Percentiles rank a stretch among this genome's conserved stretches.
phyloP scores from a whole-genome alignment of 1,140 invertebrate genomes.

The Ostrea edulis region DNA sequence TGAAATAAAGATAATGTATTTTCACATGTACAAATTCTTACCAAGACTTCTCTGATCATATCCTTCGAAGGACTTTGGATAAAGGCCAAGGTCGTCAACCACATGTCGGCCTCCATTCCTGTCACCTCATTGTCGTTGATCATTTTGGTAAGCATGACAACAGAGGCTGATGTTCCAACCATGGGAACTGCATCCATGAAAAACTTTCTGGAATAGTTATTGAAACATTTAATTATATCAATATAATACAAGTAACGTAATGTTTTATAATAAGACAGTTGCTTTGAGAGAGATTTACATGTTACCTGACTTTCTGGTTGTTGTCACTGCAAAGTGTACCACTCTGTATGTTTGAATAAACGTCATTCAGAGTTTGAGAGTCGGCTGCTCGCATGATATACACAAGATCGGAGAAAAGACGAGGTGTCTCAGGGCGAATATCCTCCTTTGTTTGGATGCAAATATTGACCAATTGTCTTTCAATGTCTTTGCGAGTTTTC shows the following conservation, averaged over 20 bases:
- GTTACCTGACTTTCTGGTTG: constrained; percentile 65
- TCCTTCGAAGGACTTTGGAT: constrained; percentile 87
- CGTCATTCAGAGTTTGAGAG: constrained; percentile 48
- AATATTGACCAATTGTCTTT: constrained; percentile 64
- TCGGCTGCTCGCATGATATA: constrained; percentile 64
- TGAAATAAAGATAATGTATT: background rate
- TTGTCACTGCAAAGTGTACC: constrained; percentile 62
- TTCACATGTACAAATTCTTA: constrained; percentile 56
- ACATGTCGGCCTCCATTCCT: constrained; percentile 85
- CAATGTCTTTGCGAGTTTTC: constrained; percentile 50
- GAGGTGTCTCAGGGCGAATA: constrained; percentile 74
- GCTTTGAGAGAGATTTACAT: background rate
- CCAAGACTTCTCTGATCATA: constrained; percentile 84
- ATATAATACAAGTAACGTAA: background rate
- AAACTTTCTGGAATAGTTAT: constrained; percentile 74
- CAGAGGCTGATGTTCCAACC: constrained; percentile 88
- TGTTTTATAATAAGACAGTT: background rate
- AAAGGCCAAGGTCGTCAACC: constrained; percentile 90
- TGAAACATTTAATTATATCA: no score
- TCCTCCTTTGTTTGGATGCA: constrained; percentile 56
- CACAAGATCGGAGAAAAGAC: constrained; percentile 77
- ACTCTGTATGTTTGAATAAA: constrained; percentile 61
- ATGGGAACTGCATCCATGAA: constrained; percentile 88
- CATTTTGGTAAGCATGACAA: constrained; percentile 89
- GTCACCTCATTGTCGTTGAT: constrained; percentile 86